Conservation (phyloP, 2,888 invertebrate species). For the Erebia palarica region DNA sequence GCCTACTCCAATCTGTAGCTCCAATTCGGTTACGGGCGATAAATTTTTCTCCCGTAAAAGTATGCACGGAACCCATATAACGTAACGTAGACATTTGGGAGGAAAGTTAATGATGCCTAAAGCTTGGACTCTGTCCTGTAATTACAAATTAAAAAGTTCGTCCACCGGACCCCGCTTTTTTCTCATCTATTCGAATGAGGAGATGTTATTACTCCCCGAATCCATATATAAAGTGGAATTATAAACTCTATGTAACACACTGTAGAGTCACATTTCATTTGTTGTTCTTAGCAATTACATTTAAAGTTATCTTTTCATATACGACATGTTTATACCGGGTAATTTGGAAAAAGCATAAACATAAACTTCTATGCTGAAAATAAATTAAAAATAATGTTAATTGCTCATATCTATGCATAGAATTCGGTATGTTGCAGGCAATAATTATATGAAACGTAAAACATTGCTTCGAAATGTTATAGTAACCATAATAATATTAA, state of each 20-base stretch:
- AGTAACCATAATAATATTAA: too few relatives aligned
- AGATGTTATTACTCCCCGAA: slow-evolving; percentile 77
- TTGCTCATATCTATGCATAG: not conserved
- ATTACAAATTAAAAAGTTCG: slow-evolving; percentile 82
- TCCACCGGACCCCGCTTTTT: slow-evolving; percentile 75
- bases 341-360: slow-evolving; percentile 60
- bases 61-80: slow-evolving; percentile 59
- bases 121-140: slow-evolving; percentile 80
- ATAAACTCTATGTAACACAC: slow-evolving; percentile 38
- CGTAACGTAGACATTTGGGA: slow-evolving; percentile 71
- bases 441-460: not conserved
- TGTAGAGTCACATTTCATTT: slow-evolving; percentile 53
- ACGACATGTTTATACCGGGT: slow-evolving; percentile 66
- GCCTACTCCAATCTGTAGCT: slow-evolving; percentile 47
- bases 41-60: slow-evolving; percentile 64
- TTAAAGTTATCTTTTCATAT: slow-evolving; percentile 73
- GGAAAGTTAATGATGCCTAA: slow-evolving; percentile 81
- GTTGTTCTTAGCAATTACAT: slow-evolving; percentile 63
- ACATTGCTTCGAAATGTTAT: too few relatives aligned
- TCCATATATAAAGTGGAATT: slow-evolving; percentile 44
- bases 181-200: slow-evolving; percentile 77
- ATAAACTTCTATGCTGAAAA: slow-evolving; percentile 64
- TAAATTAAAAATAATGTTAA: slow-evolving; percentile 3
- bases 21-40: slow-evolving; percentile 69
- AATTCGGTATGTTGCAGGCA: not conserved